A percentile compares a stretch with the other conserved stretches of the same genome.
These are phyloP conservation scores for Lerista edwardsae DNA, from an alignment of 2,797 vertebrate genomes.

Conservation along the genomic window DNA sequence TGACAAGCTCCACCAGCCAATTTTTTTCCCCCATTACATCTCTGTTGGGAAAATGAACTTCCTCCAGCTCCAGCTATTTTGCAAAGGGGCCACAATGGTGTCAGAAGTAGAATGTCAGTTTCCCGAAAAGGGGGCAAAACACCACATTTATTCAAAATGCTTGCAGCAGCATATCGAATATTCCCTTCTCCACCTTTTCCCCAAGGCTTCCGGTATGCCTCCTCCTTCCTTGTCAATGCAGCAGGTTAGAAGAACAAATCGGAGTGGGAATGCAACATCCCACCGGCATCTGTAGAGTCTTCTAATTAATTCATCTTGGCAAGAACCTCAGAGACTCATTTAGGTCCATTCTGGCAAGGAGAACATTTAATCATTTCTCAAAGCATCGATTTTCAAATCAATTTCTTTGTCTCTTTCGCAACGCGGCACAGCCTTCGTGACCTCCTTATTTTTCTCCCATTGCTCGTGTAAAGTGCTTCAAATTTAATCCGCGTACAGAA, in stretches of 20 bases:
- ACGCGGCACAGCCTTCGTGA: constrained; percentile 50
- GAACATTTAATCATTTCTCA: constrained; percentile 77
- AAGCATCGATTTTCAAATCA: constrained; percentile 77
- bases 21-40: fast-evolving
- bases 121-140: not conserved
- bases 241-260: constrained; percentile 38
- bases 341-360: constrained; percentile 68
- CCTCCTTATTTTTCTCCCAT: constrained; percentile 65
- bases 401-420: constrained; percentile 72
- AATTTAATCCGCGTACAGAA: constrained; percentile 74
- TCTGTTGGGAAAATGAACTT: not conserved
- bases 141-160: not conserved
- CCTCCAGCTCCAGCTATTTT: not conserved
- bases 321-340: constrained; percentile 73
- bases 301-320: constrained; percentile 70
- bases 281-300: constrained; percentile 37
- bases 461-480: constrained; percentile 69
- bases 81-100: not conserved
- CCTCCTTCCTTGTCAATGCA: constrained; percentile 31
- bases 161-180: constrained; percentile 3
- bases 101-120: constrained; percentile 4
- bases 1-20: not conserved
- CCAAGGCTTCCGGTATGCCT: constrained; percentile 1
- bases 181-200: constrained; percentile 29
- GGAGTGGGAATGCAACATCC: constrained; percentile 12